Evolutionary conservation across 2,888 invertebrate genomes (phyloP).

Genomic region (Heteropelma amictum): DNA sequence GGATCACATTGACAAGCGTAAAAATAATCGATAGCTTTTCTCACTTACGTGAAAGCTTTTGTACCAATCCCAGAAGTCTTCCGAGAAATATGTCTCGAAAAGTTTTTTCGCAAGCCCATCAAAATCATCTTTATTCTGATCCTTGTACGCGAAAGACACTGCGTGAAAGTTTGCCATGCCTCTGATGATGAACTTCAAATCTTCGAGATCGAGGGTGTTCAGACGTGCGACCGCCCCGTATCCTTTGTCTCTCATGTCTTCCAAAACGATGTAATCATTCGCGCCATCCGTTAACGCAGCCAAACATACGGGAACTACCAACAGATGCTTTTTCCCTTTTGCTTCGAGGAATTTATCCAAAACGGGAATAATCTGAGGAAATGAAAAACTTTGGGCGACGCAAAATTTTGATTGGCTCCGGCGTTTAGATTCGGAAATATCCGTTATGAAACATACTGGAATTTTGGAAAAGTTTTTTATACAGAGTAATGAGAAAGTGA

Average conservation of each 20-base stretch:
- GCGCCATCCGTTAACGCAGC: conserved; percentile 74
- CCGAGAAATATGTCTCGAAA: conserved; percentile 71
- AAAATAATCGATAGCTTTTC: too few relatives aligned
- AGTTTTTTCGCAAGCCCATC: conserved; percentile 58
- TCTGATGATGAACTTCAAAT: conserved; percentile 71
- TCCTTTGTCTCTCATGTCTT: conserved; percentile 75
- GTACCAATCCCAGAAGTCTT: conserved; percentile 70
- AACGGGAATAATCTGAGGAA: conserved; percentile 68
- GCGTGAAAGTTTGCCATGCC: conserved; percentile 78
- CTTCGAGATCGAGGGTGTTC: conserved; percentile 67
- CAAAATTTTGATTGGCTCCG: too few relatives aligned
- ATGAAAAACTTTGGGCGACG: neutral
- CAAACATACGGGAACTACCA: conserved; percentile 71
- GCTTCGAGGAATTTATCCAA: conserved; percentile 67
- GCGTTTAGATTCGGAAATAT: too few relatives aligned
- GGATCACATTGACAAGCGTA: too few relatives aligned
- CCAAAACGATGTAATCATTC: conserved; percentile 77
- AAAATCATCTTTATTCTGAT: conserved; percentile 75
- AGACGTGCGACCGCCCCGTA: conserved; percentile 71
- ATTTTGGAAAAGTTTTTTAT: too few relatives aligned
- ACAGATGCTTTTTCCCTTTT: conserved; percentile 61
- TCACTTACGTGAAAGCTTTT: conserved; percentile 69
- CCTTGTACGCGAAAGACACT: conserved; percentile 77
- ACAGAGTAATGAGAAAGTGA: too few relatives aligned
- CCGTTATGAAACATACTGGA: too few relatives aligned